Evolutionary conservation across 2,113 vertebrate genomes (phyloP).

Genomic region (cat (Felis catus)): F.catus_Fca126_mat1.0 CM031416.1:5016501-5017000

Average conservation of each 20-base stretch:
- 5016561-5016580: not conserved
- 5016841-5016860: slow-evolving; percentile 1
- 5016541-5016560: not conserved
- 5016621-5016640: not conserved
- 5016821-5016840: too few relatives aligned
- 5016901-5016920: not conserved
- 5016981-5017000: slow-evolving; percentile 29
- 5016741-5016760: not conserved
- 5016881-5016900: not conserved
- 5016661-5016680: not conserved
- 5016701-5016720: not conserved
- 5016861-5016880: not conserved
- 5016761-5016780: not conserved
- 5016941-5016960: not conserved
- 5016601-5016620: not conserved
- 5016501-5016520: not conserved
- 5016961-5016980: not conserved
- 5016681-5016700: not conserved
- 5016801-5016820: not conserved
- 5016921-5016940: not conserved
- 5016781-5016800: not conserved
- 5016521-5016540: not conserved
- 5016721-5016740: not conserved
- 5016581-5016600: not conserved
- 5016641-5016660: not conserved